Evolutionary conservation across 2,113 vertebrate genomes (phyloP).

Genomic region (Oryzias melastigma): DNA sequence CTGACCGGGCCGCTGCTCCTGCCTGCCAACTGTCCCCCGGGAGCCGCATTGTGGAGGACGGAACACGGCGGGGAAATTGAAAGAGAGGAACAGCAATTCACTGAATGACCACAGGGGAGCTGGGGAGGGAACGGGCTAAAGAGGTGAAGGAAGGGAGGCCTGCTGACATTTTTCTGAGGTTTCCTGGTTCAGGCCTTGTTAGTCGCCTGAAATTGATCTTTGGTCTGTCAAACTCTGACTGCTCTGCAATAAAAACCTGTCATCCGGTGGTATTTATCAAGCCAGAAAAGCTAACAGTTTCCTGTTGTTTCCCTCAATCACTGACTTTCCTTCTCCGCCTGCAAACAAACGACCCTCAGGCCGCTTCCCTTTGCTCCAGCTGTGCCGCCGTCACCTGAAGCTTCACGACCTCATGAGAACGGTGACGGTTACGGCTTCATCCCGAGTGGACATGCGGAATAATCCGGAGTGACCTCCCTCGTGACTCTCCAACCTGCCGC

Average conservation of each 20-base stretch:
- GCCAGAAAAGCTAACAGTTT: constrained; percentile 15
- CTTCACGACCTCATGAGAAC: constrained; percentile 19
- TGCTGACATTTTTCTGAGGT: constrained; percentile 55
- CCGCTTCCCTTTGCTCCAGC: constrained; percentile 6
- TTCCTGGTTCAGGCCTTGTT: constrained; percentile 53
- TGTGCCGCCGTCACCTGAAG: background rate
- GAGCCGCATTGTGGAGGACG: constrained; percentile 51
- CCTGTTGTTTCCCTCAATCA: constrained; percentile 32
- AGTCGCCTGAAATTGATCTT: constrained; percentile 57
- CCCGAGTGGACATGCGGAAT: constrained; percentile 10
- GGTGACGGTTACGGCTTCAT: constrained; percentile 22
- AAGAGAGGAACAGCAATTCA: constrained; percentile 62
- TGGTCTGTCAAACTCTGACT: constrained; percentile 43
- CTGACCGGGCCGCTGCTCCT: constrained; percentile 50
- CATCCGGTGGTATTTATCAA: constrained; percentile 54
- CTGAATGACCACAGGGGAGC: constrained; percentile 53
- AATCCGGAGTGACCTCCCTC: constrained; percentile 46
- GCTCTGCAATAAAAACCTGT: constrained; percentile 47
- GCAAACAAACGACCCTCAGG: constrained; percentile 52
- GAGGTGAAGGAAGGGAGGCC: constrained; percentile 37
- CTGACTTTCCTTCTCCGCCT: constrained; percentile 28
- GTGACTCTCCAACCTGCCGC: constrained; percentile 51
- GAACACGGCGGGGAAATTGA: constrained; percentile 58
- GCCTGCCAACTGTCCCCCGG: constrained; percentile 39
- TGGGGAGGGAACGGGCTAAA: constrained; percentile 25